Evolutionary conservation across 1,140 invertebrate genomes (phyloP).

Genomic region (Meloidogyne exigua): DNA sequence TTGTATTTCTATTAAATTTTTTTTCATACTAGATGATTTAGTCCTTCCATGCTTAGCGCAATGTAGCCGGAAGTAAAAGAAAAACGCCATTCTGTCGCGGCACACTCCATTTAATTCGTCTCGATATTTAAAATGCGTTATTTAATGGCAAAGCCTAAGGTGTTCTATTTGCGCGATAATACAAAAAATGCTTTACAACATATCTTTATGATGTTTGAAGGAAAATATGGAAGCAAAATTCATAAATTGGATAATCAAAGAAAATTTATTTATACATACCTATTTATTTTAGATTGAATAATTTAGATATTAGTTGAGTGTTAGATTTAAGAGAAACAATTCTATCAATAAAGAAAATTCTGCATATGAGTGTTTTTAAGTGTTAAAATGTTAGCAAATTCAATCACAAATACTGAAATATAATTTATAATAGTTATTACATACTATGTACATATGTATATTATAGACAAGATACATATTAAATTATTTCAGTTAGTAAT

Average conservation of each 20-base stretch:
- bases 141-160: neutral
- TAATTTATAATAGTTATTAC: neutral
- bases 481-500: neutral
- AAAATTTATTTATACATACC: too few relatives aligned
- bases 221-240: too few relatives aligned
- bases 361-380: too few relatives aligned
- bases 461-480: neutral
- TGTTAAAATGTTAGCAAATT: too few relatives aligned
- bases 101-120: constrained; percentile 1
- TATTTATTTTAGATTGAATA: too few relatives aligned
- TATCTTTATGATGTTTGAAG: too few relatives aligned
- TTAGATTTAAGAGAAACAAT: too few relatives aligned
- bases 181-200: neutral
- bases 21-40: neutral
- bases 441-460: too few relatives aligned
- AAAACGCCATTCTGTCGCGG: constrained; percentile 9
- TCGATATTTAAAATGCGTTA: neutral
- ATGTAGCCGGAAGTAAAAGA: neutral
- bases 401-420: neutral
- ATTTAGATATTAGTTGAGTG: too few relatives aligned
- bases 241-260: too few relatives aligned
- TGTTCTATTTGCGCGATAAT: neutral
- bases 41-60: too few relatives aligned
- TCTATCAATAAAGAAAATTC: too few relatives aligned
- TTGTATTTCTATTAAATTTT: neutral